Base-by-base conservation (phyloP, 2,113 vertebrate genomes). In the Centropus bengalensis region DNA sequence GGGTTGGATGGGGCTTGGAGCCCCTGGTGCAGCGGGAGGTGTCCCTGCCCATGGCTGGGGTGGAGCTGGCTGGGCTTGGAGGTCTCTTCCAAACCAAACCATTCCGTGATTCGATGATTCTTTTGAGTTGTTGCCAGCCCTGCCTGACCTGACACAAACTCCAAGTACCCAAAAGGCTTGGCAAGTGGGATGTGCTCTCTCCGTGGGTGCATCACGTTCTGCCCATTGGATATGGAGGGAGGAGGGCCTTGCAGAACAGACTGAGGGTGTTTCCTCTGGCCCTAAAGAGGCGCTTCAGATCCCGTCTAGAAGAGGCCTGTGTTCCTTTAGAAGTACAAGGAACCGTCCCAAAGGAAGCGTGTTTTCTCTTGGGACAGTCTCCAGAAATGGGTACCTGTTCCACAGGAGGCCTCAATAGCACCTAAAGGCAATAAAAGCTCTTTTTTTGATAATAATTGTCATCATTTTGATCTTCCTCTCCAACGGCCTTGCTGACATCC, bases 101-200 rank as follows among this genome's bases (percentile, higher is more conserved):
- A 47, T 47, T 47, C 45, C 18, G 19, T 47, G 45, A 18, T 47
- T 24, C 51, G 36, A 36, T 36, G 36, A 36, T 36, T 36, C 36
- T 36, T 36, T 33, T 8, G 5, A 17, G 0, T 10, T 10, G 56
- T 42, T 19, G 44, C 14, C 58, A 13, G 52, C 33, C 30, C 40
- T 15, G 32, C 6, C 33, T 27, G 74, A 14, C 44, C 11, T 20
- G 44, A 3, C 21, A 4, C 38, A 3, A 14, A 16, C 27, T 40
- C 30, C 0, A 10, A 24, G 32, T 2, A 2, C 22, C 32, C 3
- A 22, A 20, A 18, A 3, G 1, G 12, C 45, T 6, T 2, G 1
- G 40, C 42, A 36, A 52, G 17, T 8, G 45, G 54, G n/a, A 42
- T 3, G 4, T 5, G 44, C 18, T n/a, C 14, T 12, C 40, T 30